Evolutionary conservation across 2,113 vertebrate species (phyloP), one percentile per base, ranked within the genome.

Genomic region (Lampris megalopsis): DNA sequence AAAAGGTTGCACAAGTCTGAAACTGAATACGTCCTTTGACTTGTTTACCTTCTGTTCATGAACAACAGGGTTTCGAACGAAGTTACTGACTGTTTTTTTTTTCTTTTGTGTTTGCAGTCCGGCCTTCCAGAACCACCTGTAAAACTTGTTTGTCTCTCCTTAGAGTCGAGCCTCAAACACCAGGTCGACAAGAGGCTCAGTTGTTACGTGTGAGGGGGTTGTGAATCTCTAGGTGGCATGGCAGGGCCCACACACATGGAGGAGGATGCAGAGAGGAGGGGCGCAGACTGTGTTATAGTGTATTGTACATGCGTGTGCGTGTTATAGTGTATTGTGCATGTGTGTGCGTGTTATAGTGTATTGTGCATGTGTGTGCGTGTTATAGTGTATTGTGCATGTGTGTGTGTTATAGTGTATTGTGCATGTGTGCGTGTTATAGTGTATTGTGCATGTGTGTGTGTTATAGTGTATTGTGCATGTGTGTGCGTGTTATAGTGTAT

Each of bases 231-330:
- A 24, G 53, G 48, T 65, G 63, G 35, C 4, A 9, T 24, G 37
- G 49, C 9, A 50, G 48, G 11, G 64, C 11, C 50, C 71, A 70
- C 64, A 73, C 35, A 75, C 61, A 48, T 6, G 13, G 49, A 40
- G 36, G 63, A 64, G 45, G 24, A 0, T 24, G 24, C 24, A 24
- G 24, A 24, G 24, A 24, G 24, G 24, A 24, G 24, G 24, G 24
- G 24, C 24, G 0, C 24, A 24, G 24, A 24, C 24, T 24, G 24
- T 24, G 24, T 24, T 24, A 24, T 24, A 24, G 24, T 24, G 24
- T 24, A 24, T 24, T 24, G 24, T 24, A 24, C 24, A 24, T 24
- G 24, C 24, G 24, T 24, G 24, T 24, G 24, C 24, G 24, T 24
- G 24, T 24, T 24, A 24, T 24, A 24, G 24, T 24, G 24, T 24